Conservation (phyloP, 2,797 vertebrate species). For the Melanotaenia trifasciata region DNA sequence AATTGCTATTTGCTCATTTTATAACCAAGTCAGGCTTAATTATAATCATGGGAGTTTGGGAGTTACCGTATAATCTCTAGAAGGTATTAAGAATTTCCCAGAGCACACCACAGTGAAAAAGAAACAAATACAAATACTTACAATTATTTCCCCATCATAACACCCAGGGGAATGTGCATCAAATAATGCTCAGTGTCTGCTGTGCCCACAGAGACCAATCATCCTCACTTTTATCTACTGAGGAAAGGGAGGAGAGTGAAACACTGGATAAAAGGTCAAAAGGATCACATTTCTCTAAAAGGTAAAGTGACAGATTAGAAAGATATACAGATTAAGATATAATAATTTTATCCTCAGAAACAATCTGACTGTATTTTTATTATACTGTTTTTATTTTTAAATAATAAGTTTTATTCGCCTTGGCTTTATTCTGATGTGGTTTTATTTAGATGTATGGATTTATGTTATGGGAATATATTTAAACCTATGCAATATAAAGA, state of each 20-base stretch:
- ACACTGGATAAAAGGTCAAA: conserved; percentile 67
- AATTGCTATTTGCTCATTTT: conserved; percentile 84
- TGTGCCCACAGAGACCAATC: conserved; percentile 74
- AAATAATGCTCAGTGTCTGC: conserved; percentile 77
- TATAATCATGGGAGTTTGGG: conserved; percentile 86
- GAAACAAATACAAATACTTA: conserved; percentile 83
- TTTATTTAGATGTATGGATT: conserved; percentile 20
- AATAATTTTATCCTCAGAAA: conserved; percentile 14
- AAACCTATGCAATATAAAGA: background rate
- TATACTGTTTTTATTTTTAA: conserved; percentile 5
- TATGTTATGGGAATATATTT: background rate
- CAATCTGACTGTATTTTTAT: conserved; percentile 17
- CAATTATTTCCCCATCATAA: conserved; percentile 82
- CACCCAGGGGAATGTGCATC: conserved; percentile 77
- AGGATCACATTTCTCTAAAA: conserved; percentile 53
- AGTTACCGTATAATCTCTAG: conserved; percentile 84
- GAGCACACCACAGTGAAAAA: conserved; percentile 78
- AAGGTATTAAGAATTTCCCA: conserved; percentile 84
- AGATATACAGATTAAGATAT: conserved; percentile 9
- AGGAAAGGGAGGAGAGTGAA: conserved; percentile 62
- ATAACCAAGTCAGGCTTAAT: conserved; percentile 84
- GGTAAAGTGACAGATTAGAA: conserved; percentile 40
- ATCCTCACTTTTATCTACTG: conserved; percentile 73
- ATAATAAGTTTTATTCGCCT: background rate
- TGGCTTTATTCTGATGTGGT: background rate